Percentiles rank a stretch among this genome's conserved stretches.
phyloP scores from a whole-genome alignment of 2,113 vertebrate species.

The Dasypus novemcinctus region DNA sequence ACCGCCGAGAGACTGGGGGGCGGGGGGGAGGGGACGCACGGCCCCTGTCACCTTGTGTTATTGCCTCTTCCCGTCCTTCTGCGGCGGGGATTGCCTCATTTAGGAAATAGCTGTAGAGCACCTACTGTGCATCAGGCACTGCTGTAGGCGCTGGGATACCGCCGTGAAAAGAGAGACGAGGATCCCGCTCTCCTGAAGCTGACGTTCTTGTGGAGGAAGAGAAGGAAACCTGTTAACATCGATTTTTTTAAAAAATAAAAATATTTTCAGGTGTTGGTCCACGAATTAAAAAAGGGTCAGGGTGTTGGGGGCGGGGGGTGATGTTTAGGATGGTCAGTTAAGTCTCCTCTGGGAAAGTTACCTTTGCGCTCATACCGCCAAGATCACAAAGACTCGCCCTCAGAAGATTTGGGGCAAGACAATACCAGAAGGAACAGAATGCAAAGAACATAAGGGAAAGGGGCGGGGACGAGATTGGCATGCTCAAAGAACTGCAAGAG shows the following conservation, averaged over 20 bases:
- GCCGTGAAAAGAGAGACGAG: neutral
- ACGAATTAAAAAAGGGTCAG: neutral
- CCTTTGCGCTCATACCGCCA: neutral
- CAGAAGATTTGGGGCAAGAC: neutral
- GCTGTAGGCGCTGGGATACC: neutral
- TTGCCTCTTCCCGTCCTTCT: neutral
- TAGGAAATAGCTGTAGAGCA: neutral
- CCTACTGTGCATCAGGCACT: neutral
- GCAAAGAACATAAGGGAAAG: neutral
- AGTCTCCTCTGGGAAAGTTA: neutral
- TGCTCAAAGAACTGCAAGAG: neutral
- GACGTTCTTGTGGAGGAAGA: neutral
- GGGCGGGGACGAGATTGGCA: neutral
- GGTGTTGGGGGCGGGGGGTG: neutral
- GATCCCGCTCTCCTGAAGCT: no score
- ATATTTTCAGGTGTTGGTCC: neutral
- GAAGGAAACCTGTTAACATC: neutral
- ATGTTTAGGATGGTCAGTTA: neutral
- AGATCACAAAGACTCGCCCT: neutral
- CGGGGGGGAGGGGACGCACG: neutral
- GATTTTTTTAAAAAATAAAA: neutral
- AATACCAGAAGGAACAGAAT: neutral
- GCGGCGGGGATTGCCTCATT: neutral
- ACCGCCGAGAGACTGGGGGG: neutral
- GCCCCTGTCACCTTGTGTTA: neutral